Evolutionary conservation across 2,113 vertebrate species (phyloP), one percentile per base, ranked within the genome.

Genomic region (Orthonyx spaldingii): DNA sequence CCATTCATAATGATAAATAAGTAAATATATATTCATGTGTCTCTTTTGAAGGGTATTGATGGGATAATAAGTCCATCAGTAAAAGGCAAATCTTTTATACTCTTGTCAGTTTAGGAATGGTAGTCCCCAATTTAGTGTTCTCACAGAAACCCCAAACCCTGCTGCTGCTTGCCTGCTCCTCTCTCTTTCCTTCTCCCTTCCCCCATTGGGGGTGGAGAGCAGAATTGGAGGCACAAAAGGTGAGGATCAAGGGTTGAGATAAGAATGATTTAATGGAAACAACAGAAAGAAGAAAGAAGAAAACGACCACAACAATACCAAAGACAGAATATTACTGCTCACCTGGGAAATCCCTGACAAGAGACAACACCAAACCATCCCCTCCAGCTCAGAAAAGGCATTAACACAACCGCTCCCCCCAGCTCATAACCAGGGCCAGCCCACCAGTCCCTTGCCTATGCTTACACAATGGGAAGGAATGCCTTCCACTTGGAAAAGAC

Each of bases 391-490:
- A 35, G 18, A 75, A 35, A 24, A 24, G 13, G 10, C 11, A 41
- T 16, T 59, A 59, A 50, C 44, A n/a, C 9, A 15, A 28, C 35
- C 13, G 3, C 8, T 52, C 20, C 21, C 20, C 42, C 32, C 32
- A 42, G 15, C 8, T 42, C 4, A 5, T 5, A 28, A n/a, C 19
- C 35, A 39, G 50, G 23, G 6, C 17, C 13, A 60, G 18, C 32
- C 15, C 15, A 23, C 4, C 63, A 37, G 6, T 27, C 7, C 11
- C 5, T 39, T 68, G 6, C 7, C 17, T 28, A 16, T 24, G 17
- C 22, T 39, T 16, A 33, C 9, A 23, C 0, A 1, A 28, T 2
- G 3, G 15, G n/a, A 63, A 14, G 5, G 11, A 35, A 7, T 1
- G 3, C 4, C 10, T 33, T 4, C 16, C 6, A 7, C 13, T 79